phyloP scores from a whole-genome alignment of 2,113 vertebrate genomes.

The Peromyscus polionotus region DNA sequence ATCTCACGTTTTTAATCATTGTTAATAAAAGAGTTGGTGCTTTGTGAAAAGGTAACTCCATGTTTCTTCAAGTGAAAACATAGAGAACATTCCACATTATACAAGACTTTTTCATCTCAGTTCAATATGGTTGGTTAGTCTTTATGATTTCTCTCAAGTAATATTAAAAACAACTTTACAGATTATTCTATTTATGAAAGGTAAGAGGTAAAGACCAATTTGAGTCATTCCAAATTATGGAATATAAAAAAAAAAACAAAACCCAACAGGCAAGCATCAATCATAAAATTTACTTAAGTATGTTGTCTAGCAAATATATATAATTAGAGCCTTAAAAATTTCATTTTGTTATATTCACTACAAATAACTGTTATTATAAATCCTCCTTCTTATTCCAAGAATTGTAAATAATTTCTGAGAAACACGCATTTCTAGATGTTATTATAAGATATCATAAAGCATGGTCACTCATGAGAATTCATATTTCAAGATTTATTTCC shows the following conservation, averaged over 20 bases:
- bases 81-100: not conserved
- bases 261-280: conserved; percentile 30
- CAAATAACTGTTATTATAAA: not conserved
- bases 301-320: conserved; percentile 35
- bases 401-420: conserved; percentile 36
- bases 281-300: conserved; percentile 55
- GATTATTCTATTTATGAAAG: conserved; percentile 49
- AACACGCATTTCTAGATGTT: not conserved
- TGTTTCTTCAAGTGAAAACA: conserved; percentile 51
- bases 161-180: conserved; percentile 19
- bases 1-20: not conserved
- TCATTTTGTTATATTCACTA: not conserved
- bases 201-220: conserved; percentile 11
- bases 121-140: conserved; percentile 21
- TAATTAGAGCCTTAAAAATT: not conserved
- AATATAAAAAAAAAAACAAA: conserved; percentile 45
- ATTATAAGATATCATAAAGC: not conserved
- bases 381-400: not conserved
- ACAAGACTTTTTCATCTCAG: conserved; percentile 44
- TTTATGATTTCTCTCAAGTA: conserved; percentile 19
- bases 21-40: conserved; percentile 50
- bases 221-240: conserved; percentile 35
- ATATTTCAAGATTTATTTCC: not conserved
- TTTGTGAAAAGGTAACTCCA: conserved; percentile 17
- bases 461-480: conserved; percentile 9